These are phyloP conservation scores for Gracilinanus agilis DNA, from an alignment of 2,113 vertebrate species.

Conservation along the genomic window DNA sequence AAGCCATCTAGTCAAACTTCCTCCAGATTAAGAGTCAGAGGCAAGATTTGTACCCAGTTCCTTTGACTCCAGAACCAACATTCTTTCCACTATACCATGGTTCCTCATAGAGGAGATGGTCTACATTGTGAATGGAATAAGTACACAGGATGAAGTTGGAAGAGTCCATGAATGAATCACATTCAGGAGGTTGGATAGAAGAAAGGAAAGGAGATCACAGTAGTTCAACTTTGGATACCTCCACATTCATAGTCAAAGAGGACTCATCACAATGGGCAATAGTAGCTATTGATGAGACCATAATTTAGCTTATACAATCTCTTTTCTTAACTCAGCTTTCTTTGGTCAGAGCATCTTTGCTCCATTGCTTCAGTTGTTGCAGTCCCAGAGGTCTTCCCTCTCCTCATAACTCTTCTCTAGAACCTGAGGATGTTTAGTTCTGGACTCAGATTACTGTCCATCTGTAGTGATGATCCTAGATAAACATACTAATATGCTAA, in stretches of 20 bases:
- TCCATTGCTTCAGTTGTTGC: neutral
- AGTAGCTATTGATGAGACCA: neutral
- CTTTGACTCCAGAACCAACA: neutral
- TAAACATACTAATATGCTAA: neutral
- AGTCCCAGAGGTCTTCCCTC: neutral
- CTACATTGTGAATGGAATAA: neutral
- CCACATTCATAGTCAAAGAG: neutral
- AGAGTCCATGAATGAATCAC: neutral
- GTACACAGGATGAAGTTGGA: neutral
- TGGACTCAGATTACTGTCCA: neutral
- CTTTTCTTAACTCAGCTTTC: neutral
- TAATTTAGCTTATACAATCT: neutral
- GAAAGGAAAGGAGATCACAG: neutral
- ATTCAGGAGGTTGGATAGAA: neutral
- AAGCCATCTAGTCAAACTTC: neutral
- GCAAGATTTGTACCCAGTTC: neutral
- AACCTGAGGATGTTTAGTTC: neutral
- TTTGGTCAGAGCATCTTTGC: neutral
- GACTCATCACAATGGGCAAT: neutral
- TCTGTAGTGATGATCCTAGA: neutral
- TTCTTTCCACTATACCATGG: neutral
- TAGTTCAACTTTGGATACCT: neutral
- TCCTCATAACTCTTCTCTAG: neutral
- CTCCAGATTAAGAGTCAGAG: neutral
- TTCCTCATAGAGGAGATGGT: neutral